Conservation (phyloP, 2,113 vertebrate species). For the Eudyptes chrysolophus region DNA sequence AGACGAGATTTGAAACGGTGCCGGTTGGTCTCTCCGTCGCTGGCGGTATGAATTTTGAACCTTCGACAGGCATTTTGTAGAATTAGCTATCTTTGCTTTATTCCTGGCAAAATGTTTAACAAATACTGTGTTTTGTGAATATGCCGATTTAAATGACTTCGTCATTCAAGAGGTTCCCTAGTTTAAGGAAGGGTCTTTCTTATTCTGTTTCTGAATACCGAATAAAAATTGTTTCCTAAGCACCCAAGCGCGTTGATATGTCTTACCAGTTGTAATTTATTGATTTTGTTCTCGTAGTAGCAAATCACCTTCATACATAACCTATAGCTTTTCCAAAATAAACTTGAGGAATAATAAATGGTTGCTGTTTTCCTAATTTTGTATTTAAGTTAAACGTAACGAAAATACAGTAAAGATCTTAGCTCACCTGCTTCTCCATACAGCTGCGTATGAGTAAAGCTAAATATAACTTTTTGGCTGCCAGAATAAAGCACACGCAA, state of each 20-base stretch:
- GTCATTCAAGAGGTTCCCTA: background rate
- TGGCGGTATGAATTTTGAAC: background rate
- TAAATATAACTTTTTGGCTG: background rate
- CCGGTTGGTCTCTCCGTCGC: background rate
- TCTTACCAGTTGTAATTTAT: background rate
- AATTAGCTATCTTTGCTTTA: background rate
- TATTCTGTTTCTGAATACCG: background rate
- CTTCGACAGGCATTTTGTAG: background rate
- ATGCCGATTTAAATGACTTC: background rate
- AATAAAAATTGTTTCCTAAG: background rate
- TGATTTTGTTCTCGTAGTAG: background rate
- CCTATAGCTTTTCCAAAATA: background rate
- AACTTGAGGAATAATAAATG: background rate
- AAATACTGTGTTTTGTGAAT: too few relatives aligned
- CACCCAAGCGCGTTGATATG: background rate
- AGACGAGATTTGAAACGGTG: too few relatives aligned
- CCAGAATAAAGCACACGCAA: background rate
- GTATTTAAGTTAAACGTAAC: background rate
- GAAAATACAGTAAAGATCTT: background rate
- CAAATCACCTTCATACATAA: background rate
- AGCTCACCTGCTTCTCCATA: background rate
- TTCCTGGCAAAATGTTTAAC: background rate
- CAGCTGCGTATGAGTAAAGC: background rate
- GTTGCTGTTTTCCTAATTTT: background rate
- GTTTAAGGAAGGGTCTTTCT: background rate